phyloP scores from a whole-genome alignment of 2,113 vertebrate genomes.

The Triplophysa dalaica region DNA sequence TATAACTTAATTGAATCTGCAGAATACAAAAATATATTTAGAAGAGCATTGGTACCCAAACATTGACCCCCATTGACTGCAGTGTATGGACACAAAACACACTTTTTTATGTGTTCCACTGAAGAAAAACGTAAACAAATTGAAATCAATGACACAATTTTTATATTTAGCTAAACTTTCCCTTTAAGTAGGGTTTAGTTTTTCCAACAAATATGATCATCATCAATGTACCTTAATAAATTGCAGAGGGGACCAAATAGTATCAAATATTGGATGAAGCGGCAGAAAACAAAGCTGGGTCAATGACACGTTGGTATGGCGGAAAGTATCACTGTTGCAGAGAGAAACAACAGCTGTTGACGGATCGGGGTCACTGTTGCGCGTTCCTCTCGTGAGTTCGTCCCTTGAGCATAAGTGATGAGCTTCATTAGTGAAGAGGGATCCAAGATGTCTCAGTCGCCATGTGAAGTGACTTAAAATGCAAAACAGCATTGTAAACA shows the following conservation, averaged over 20 bases:
- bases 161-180: no score
- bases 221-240: neutral
- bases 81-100: no score
- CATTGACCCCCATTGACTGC: no score
- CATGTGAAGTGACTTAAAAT: conserved; percentile 43
- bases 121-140: no score
- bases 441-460: conserved; percentile 49
- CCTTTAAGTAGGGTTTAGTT: no score
- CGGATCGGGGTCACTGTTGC: conserved; percentile 74
- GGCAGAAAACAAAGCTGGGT: conserved; percentile 17
- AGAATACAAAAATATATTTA: no score
- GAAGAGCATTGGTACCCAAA: no score
- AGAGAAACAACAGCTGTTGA: conserved; percentile 70
- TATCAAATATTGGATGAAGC: neutral
- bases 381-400: conserved; percentile 60
- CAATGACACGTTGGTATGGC: conserved; percentile 26
- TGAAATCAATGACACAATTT: no score
- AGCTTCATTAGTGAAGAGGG: conserved; percentile 63
- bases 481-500: conserved; percentile 38
- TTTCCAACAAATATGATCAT: no score
- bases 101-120: no score
- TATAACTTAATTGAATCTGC: no score
- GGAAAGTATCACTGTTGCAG: conserved; percentile 54
- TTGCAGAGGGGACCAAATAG: neutral
- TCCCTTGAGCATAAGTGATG: conserved; percentile 67